Conservation (phyloP, 1,140 invertebrate genomes). For the Pseudomyrmex flavicornis region DNA sequence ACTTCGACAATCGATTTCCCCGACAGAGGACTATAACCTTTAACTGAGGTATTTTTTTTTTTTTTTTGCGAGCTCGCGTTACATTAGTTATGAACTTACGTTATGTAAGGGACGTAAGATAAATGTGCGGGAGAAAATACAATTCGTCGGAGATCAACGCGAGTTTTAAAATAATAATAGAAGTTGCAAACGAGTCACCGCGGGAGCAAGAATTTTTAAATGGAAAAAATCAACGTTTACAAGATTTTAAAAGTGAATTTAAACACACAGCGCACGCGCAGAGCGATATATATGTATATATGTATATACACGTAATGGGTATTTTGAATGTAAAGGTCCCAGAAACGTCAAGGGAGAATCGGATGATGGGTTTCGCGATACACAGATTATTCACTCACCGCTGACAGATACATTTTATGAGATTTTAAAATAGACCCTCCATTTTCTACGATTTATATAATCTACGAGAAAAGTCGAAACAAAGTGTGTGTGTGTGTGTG, state of each 20-base stretch:
- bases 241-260: no score
- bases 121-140: not conserved
- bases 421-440: not conserved
- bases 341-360: not conserved
- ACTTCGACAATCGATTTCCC: slow-evolving; percentile 56
- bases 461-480: not conserved
- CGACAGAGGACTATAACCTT: slow-evolving; percentile 62
- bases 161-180: not conserved
- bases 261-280: no score
- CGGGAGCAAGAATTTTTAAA: no score
- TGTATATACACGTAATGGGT: no score
- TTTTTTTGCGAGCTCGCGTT: slow-evolving; percentile 15
- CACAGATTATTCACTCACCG: not conserved
- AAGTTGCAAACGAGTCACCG: no score
- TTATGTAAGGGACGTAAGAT: slow-evolving; percentile 41
- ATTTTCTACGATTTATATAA: not conserved
- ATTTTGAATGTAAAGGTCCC: no score
- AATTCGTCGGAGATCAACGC: not conserved
- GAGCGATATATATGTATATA: no score
- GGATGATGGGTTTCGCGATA: not conserved
- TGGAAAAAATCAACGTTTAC: no score
- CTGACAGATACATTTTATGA: not conserved
- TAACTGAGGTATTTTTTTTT: slow-evolving; percentile 41
- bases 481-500: no score
- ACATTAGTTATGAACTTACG: slow-evolving; percentile 43